phyloP scores from a whole-genome alignment of 1,140 invertebrate species.

The Sesamia nonagrioides region DNA sequence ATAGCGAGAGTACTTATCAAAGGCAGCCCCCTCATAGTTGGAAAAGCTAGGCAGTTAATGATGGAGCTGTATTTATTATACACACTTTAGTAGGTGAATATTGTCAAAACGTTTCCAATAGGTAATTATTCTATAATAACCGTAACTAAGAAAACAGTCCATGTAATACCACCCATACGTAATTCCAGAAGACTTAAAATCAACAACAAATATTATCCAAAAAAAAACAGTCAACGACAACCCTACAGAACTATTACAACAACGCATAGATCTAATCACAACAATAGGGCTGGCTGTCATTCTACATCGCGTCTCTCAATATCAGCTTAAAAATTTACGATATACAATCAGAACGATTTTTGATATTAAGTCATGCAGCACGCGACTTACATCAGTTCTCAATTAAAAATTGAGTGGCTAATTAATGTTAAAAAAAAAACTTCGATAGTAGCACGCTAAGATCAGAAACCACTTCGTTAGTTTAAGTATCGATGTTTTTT shows the following conservation, averaged over 20 bases:
- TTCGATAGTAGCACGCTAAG: slow-evolving; percentile 24
- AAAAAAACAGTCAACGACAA: neutral
- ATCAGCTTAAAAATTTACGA: slow-evolving; percentile 39
- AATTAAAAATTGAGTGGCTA: slow-evolving; percentile 36
- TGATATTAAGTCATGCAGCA: slow-evolving; percentile 6
- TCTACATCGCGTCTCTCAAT: slow-evolving; percentile 47
- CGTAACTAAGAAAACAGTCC: no score
- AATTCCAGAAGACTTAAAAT: no score
- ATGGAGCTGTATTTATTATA: no score
- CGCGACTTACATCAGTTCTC: slow-evolving; percentile 37
- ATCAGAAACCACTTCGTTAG: slow-evolving; percentile 42
- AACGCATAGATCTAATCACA: slow-evolving; percentile 56
- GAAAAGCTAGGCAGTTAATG: no score
- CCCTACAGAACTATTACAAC: slow-evolving; percentile 51
- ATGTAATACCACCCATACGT: no score
- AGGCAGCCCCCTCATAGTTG: no score
- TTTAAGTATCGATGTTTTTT: slow-evolving; percentile 27
- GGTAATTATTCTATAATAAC: no score
- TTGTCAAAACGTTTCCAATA: no score
- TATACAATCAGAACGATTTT: slow-evolving; percentile 26
- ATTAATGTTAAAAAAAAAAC: slow-evolving; percentile 30
- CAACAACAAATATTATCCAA: no score
- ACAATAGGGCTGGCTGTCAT: slow-evolving; percentile 54
- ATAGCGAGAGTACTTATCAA: no score
- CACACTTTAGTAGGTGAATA: no score